These are phyloP conservation scores for Paralvinella palmiformis DNA, from an alignment of 1,140 invertebrate genomes.

Conservation along the genomic window DNA sequence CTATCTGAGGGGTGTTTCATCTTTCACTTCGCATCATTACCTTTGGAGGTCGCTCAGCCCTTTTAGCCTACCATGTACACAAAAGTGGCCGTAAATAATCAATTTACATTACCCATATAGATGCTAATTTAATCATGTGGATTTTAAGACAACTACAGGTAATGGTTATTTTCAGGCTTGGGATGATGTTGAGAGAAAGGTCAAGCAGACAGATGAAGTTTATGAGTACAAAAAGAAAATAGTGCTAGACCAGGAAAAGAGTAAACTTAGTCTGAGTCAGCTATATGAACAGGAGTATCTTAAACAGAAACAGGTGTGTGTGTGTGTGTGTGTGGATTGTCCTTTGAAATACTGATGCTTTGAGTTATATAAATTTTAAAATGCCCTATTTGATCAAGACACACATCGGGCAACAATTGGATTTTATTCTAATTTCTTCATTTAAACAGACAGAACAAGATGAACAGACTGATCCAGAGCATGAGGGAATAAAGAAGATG, in stretches of 20 bases:
- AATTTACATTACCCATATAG: too few relatives aligned
- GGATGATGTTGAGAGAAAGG: constrained; percentile 89
- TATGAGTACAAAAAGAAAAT: constrained; percentile 85
- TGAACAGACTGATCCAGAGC: constrained; percentile 60
- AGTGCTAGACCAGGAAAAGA: constrained; percentile 89
- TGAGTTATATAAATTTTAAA: not conserved
- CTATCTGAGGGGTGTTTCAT: too few relatives aligned
- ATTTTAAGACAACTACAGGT: too few relatives aligned
- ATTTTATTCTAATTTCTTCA: not conserved
- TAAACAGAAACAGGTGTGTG: constrained; percentile 65
- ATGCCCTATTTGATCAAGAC: not conserved
- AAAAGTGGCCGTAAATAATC: too few relatives aligned
- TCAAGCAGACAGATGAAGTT: constrained; percentile 76
- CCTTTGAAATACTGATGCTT: not conserved
- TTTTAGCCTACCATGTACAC: too few relatives aligned
- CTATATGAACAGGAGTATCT: constrained; percentile 91
- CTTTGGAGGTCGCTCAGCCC: too few relatives aligned
- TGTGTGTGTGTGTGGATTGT: not conserved
- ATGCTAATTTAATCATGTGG: too few relatives aligned
- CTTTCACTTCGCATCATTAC: too few relatives aligned
- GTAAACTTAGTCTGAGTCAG: constrained; percentile 86
- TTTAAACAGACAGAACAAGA: constrained; percentile 50
- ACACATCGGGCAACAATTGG: not conserved
- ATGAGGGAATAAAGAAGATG: constrained; percentile 65
- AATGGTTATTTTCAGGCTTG: constrained; percentile 60